phyloP scores from a whole-genome alignment of 2,113 vertebrate genomes.

The Okapia johnstoni region DNA sequence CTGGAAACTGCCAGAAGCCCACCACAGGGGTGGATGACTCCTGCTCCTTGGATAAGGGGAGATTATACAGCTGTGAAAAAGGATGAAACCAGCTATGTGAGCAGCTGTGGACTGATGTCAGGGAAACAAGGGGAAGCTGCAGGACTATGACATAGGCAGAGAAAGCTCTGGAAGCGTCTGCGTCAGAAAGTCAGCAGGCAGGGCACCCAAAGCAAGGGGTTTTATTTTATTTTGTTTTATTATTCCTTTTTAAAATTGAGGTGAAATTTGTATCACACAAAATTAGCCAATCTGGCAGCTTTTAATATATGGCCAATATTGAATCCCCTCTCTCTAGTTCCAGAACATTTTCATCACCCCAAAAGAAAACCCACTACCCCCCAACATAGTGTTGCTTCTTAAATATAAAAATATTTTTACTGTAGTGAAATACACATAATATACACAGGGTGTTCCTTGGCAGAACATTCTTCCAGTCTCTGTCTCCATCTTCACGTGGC shows the following conservation, averaged over 20 bases:
- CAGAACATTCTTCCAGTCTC: background rate
- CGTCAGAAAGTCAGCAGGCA: background rate
- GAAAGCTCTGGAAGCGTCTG: background rate
- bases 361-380: background rate
- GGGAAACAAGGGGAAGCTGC: background rate
- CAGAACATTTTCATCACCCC: background rate
- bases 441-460: background rate
- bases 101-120: fast-evolving
- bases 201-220: background rate
- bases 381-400: background rate
- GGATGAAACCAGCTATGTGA: background rate
- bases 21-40: background rate
- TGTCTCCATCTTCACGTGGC: background rate
- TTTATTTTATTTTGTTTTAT: background rate
- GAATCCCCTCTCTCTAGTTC: background rate
- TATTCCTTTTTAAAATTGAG: background rate
- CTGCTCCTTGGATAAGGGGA: background rate
- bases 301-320: too few relatives aligned
- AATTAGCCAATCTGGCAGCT: background rate
- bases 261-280: background rate
- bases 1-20: background rate
- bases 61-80: fast-evolving
- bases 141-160: background rate
- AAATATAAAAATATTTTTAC: background rate
- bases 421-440: background rate